Evolutionary conservation across 2,888 invertebrate genomes (phyloP), one percentile per base, ranked within the genome.

Genomic region (Habrosyne pyritoides): DNA sequence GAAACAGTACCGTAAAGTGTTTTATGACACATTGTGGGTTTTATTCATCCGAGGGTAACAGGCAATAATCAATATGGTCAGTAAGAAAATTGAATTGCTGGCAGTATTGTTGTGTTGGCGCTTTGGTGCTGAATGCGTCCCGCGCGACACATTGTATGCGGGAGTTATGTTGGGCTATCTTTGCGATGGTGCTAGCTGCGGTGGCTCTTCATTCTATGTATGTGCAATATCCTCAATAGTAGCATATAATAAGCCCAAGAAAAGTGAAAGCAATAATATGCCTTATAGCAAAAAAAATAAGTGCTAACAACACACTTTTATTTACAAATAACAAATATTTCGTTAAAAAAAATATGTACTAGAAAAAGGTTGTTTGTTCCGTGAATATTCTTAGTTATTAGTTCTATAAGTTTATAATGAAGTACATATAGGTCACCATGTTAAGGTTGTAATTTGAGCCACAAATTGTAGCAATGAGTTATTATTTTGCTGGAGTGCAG

Each of bases 1-100:
- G n/a, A n/a, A n/a, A n/a, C n/a, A n/a, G 2, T 10, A 30, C 5
- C 10, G 12, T 2, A 21, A 46, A 14, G 6, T 2, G 2, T 21
- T 10, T 21, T 4, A 21, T 12, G 7, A 24, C n/a, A n/a, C 24
- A 47, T n/a, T 21, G n/a, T 12, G 22, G 12, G 12, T 21, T 47
- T 47, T 24, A 47, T 47, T 24, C 18, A 42, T 18, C 18, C 47
- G 30, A 21, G 50, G 30, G 50, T 28, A 18, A 50, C 28, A 77
- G 78, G 78, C 80, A 78, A 84, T 79, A 75, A 42, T 75, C 80
- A 80, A 83, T 87, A 85, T 75, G 83, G 87, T 85, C 84, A 86
- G 86, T 83, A 86, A 87, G 87, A 89, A 89, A 89, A 91, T 90
- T 89, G 88, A 89, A 91, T 89, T 87, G 84, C 79, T 71, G 68